Evolutionary conservation across 2,888 invertebrate species (phyloP).

Genomic region (Oligia strigilis): DNA sequence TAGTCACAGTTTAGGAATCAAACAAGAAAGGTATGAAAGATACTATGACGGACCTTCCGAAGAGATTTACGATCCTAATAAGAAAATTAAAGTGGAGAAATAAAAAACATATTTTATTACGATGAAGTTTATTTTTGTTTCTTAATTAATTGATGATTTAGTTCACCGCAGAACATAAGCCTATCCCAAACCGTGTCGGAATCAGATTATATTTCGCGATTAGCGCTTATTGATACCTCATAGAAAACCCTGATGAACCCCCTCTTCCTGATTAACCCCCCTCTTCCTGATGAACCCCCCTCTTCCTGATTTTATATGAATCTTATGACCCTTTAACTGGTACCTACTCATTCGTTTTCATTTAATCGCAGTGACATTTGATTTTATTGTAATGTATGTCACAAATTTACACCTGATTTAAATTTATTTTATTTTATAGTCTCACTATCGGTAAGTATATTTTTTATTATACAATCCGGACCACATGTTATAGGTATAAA

Average conservation of each 20-base stretch:
- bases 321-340: neutral
- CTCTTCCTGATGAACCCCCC: neutral
- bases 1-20: conserved; percentile 1
- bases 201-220: no score
- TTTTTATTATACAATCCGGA: neutral
- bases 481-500: no score
- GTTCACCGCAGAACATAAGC: neutral
- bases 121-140: neutral
- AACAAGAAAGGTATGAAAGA: conserved; percentile 41
- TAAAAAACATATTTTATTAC: conserved; percentile 16
- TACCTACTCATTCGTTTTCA: neutral
- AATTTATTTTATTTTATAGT: no score
- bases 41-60: conserved; percentile 30
- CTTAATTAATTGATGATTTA: neutral
- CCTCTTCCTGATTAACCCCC: no score
- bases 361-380: no score
- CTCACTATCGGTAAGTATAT: neutral
- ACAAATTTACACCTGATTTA: no score
- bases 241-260: neutral
- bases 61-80: conserved; percentile 43
- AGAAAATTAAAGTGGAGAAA: conserved; percentile 49
- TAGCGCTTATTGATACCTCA: neutral
- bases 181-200: neutral
- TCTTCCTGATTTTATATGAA: neutral
- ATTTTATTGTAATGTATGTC: no score